Conservation (phyloP, 2,113 vertebrate genomes). For the Pyxicephalus adspersus region DNA sequence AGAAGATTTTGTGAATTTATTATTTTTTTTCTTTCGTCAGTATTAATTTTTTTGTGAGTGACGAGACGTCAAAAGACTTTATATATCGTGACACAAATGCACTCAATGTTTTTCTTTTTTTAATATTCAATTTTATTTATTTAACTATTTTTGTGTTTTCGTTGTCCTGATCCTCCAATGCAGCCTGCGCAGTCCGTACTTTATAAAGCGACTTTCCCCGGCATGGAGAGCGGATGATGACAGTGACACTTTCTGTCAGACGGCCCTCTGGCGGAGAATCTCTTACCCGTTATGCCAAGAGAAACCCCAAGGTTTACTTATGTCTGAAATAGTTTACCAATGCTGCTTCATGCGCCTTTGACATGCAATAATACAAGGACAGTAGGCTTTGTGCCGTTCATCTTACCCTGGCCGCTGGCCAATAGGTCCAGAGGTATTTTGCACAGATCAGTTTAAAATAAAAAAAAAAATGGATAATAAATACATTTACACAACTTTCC, state of each 20-base stretch:
- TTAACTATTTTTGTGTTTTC: slow-evolving; percentile 69
- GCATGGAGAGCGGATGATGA: slow-evolving; percentile 7
- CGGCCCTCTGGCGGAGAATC: background rate
- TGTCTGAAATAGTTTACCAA: background rate
- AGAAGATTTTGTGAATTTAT: slow-evolving; percentile 50
- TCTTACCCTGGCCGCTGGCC: background rate
- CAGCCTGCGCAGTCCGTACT: background rate
- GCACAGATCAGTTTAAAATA: slow-evolving; percentile 42
- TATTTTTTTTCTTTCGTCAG: slow-evolving; percentile 71
- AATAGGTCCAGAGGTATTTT: slow-evolving; percentile 20
- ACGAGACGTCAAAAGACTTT: slow-evolving; percentile 65
- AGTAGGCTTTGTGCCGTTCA: background rate
- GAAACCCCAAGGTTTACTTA: background rate
- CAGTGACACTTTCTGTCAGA: background rate
- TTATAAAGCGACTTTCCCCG: no score
- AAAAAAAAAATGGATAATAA: slow-evolving; percentile 27
- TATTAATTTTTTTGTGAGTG: slow-evolving; percentile 73
- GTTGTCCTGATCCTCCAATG: background rate
- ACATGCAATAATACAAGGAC: slow-evolving; percentile 47
- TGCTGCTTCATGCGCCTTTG: slow-evolving; percentile 20
- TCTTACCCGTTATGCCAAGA: background rate
- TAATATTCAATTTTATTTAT: slow-evolving; percentile 72
- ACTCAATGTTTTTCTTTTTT: slow-evolving; percentile 62
- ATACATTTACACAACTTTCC: slow-evolving; percentile 36
- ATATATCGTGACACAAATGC: slow-evolving; percentile 72